phyloP scores from a whole-genome alignment of 2,888 invertebrate genomes.

The Subacronicta megacephala region DNA sequence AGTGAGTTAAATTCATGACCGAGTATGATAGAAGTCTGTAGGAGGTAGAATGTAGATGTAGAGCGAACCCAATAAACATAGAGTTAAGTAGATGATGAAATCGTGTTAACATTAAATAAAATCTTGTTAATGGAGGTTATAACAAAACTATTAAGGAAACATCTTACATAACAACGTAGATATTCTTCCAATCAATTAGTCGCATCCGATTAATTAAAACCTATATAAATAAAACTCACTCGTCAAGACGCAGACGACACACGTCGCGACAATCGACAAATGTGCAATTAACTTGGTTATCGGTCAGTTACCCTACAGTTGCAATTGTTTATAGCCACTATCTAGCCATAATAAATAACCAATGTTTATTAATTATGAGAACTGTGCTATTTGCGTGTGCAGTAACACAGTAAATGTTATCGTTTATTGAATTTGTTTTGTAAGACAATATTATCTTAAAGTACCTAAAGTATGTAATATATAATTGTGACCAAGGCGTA shows the following conservation, averaged over 20 bases:
- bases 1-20: too few species aligned
- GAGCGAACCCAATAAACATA: too few species aligned
- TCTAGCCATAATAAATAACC: slow-evolving; percentile 43
- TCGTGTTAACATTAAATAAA: not conserved
- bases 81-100: too few species aligned
- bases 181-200: slow-evolving; percentile 13
- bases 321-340: slow-evolving; percentile 49
- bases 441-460: slow-evolving; percentile 1
- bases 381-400: slow-evolving; percentile 36
- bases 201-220: slow-evolving; percentile 20
- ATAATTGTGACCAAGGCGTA: too few species aligned
- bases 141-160: not conserved
- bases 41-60: too few species aligned
- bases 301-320: slow-evolving; percentile 44
- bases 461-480: not conserved
- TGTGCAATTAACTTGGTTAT: slow-evolving; percentile 51
- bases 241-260: slow-evolving; percentile 8
- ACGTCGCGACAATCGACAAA: slow-evolving; percentile 21
- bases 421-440: slow-evolving; percentile 13
- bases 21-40: too few species aligned
- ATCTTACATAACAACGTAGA: not conserved
- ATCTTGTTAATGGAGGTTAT: too few species aligned
- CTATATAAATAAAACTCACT: slow-evolving; percentile 13
- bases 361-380: slow-evolving; percentile 46
- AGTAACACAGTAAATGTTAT: slow-evolving; percentile 12